Evolutionary conservation across 2,797 vertebrate species (phyloP).

Genomic region (Siniperca scherzeri): DNA sequence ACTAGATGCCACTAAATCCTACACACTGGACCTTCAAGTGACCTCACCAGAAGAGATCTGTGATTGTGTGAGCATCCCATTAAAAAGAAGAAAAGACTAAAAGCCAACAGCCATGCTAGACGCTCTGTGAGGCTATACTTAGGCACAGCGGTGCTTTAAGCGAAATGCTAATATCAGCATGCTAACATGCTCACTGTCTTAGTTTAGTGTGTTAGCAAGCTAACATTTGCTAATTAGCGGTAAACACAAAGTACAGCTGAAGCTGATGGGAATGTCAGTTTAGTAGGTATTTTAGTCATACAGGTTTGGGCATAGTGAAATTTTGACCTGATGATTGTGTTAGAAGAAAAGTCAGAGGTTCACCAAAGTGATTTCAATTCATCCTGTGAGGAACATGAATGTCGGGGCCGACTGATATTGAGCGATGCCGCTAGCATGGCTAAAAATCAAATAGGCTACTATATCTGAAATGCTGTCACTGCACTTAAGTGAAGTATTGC

Average conservation of each 20-base stretch:
- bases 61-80: background rate
- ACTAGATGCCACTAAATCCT: too few species aligned
- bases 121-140: too few species aligned
- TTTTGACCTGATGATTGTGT: background rate
- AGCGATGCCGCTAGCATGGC: background rate
- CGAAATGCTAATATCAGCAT: too few species aligned
- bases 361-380: background rate
- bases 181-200: background rate
- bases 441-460: background rate
- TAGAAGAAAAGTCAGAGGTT: background rate
- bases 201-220: background rate
- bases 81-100: too few species aligned
- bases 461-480: background rate
- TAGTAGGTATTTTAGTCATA: background rate
- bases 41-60: background rate
- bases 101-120: too few species aligned
- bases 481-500: background rate
- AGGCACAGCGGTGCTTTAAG: too few species aligned
- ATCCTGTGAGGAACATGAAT: background rate
- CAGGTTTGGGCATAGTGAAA: background rate
- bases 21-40: too few species aligned
- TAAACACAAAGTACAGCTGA: background rate
- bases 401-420: background rate
- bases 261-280: background rate
- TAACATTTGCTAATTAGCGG: background rate